Evolutionary conservation across 2,888 invertebrate genomes (phyloP), one percentile per base, ranked within the genome.

Genomic region (Euzophera pinguis): DNA sequence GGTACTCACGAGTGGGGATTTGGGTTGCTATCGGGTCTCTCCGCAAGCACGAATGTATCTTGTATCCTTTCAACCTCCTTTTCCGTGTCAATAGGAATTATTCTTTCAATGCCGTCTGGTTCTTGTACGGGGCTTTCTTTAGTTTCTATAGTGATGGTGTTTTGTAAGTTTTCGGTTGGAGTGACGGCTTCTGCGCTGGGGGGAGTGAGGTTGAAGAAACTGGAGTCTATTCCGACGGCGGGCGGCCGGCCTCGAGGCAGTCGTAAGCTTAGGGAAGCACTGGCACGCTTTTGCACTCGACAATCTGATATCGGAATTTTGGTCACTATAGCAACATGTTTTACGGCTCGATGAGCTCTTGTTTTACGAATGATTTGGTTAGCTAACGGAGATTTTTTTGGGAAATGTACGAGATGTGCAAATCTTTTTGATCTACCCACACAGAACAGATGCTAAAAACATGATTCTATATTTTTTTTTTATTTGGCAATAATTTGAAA

Each of bases 1-100:
- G 65, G 70, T 90, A 91, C 91, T 91, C 90, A 91, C 91, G 90
- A 88, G 78, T 89, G 89, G 59, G 86, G 87, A 59, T 90, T 84
- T 66, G 85, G 87, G 74, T 81, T 88, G 63, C 73, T 70, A 62
- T 90, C 89, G 38, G 86, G 84, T 56, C 67, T 74, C 64, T 75
- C 67, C 22, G 87, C 90, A 60, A 56, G 64, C 55, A 86, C 82
- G 64, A 81, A 78, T 59, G 53, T 66, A 8, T 79, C 75, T 50
- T 53, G 50, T 53, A 52, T 50, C 48, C 52, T 56, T n/a, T 56
- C 52, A 29, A 47, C 52, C 27, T 50, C 52, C 12, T 22, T 22
- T 22, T 22, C 22, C 5, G 2, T 22, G 3, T 55, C 51, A 7
- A 52, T 48, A 10, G 52, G 32, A 0, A 54, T 53, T 42, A 53